Evolutionary conservation across 1,140 invertebrate genomes (phyloP), one percentile per base, ranked within the genome.

Genomic region (Temnothorax nylanderi): DNA sequence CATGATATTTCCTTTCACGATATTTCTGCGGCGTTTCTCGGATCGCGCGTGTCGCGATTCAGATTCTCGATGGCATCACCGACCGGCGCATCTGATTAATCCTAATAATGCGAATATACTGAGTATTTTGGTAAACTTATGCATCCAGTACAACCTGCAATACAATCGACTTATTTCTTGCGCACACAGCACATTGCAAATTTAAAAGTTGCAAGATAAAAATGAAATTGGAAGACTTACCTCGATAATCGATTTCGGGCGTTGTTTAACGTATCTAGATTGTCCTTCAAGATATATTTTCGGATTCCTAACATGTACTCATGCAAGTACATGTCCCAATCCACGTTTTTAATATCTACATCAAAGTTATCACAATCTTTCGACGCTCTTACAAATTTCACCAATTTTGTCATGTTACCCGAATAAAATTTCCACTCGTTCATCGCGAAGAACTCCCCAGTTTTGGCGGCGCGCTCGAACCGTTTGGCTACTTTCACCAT

Each of bases 341-440:
- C 94, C 44, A 98, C 92, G 8, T 93, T 91, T 0, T 93, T 93
- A 2, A 97, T 94, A 90, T 97, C 96, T 18, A 97, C 94, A 75
- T 96, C 94, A 89, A 98, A 98, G 0, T 94, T 93, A 32, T 94
- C 93, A 7, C 95, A 95, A 90, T 98, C 98, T 34, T 96, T 94
- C 0, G 96, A 93, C 0, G 84, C 65, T 11, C 95, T 95, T n/a
- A 98, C 95, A 58, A 96, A 95, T 26, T 95, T 94, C 56, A 96
- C 95, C 0, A 99, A 95, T 64, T 96, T 95, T 18, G 96, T 95
- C 89, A 98, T 96, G 91, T 99, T 98, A 2, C 96, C 95, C 34
- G 96, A 97, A 18, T 96, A 95, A 92, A 99, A 99, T 58, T 97
- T 96, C 98, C 98, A 99, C 91, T 99, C 97, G 91, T 98, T 96